These are phyloP conservation scores for Sciaenops ocellatus DNA, from an alignment of 2,797 vertebrate genomes.

Conservation along the genomic window DNA sequence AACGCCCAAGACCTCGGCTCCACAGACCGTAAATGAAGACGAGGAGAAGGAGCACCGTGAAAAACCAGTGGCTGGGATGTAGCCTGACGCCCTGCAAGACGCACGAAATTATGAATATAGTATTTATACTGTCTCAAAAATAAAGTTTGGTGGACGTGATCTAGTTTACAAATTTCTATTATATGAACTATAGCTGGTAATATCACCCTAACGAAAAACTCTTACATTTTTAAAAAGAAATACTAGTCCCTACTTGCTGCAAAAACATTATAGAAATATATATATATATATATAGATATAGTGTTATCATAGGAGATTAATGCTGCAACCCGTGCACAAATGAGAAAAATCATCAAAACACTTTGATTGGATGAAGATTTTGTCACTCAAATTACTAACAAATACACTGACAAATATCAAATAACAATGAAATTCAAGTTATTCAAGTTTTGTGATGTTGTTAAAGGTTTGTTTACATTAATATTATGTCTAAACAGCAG, in stretches of 20 bases:
- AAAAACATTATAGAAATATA: conserved; percentile 71
- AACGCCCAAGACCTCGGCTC: conserved; percentile 89
- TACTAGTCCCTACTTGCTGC: conserved; percentile 80
- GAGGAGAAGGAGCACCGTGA: conserved; percentile 87
- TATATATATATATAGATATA: conserved; percentile 9
- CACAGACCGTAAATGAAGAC: conserved; percentile 88
- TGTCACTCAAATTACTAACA: conserved; percentile 45
- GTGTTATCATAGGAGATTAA: conserved; percentile 50
- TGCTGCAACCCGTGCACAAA: conserved; percentile 38
- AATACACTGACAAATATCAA: conserved; percentile 16
- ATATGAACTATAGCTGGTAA: conserved; percentile 83
- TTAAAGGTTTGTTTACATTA: conserved; percentile 70
- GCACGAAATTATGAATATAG: conserved; percentile 74
- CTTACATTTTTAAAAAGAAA: conserved; percentile 43
- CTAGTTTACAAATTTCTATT: conserved; percentile 86
- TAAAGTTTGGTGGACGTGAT: conserved; percentile 85
- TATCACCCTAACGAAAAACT: conserved; percentile 76
- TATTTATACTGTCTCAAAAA: conserved; percentile 82
- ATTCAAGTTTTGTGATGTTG: conserved; percentile 65
- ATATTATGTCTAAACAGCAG: conserved; percentile 68
- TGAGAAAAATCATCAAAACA: conserved; percentile 27
- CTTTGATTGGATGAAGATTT: conserved; percentile 21
- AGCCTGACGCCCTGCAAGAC: conserved; percentile 57
- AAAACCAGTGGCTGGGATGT: conserved; percentile 92
- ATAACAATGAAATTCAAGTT: conserved; percentile 49